These are phyloP conservation scores for Drosophila nasuta DNA, from an alignment of 1,140 invertebrate genomes.

Conservation along the genomic window DNA sequence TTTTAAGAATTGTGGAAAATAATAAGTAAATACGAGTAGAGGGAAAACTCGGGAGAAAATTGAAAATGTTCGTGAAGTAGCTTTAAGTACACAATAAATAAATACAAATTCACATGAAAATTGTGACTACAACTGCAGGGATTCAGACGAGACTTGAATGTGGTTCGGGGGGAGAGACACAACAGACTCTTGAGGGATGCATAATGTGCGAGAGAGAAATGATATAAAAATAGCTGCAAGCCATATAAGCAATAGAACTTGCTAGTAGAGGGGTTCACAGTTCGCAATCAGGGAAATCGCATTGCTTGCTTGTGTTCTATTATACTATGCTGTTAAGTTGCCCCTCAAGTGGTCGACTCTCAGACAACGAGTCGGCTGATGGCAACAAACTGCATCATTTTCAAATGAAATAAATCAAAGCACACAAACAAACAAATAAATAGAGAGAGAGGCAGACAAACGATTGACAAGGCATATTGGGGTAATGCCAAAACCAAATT, in stretches of 20 bases:
- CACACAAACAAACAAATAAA: slow-evolving; percentile 70
- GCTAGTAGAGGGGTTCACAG: slow-evolving; percentile 21
- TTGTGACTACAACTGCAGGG: slow-evolving; percentile 28
- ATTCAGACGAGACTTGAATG: neutral
- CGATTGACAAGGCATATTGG: slow-evolving; percentile 23
- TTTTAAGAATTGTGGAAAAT: slow-evolving; percentile 31
- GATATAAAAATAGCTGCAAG: slow-evolving; percentile 80
- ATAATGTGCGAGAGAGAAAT: slow-evolving; percentile 61
- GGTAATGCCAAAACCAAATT: slow-evolving; percentile 46
- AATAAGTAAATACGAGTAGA: slow-evolving; percentile 29
- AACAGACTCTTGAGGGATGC: slow-evolving; percentile 14
- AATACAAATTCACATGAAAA: slow-evolving; percentile 43
- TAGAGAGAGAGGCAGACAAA: slow-evolving; percentile 6
- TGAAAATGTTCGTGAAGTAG: slow-evolving; percentile 47
- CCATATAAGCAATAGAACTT: slow-evolving; percentile 22
- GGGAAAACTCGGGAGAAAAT: slow-evolving; percentile 28
- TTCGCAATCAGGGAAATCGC: slow-evolving; percentile 30
- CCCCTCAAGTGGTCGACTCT: slow-evolving; percentile 45
- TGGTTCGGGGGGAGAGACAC: neutral
- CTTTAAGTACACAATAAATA: slow-evolving; percentile 47
- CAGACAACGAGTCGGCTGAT: slow-evolving; percentile 33
- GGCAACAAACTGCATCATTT: slow-evolving; percentile 72
- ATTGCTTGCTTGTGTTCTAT: slow-evolving; percentile 30
- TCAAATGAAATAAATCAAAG: slow-evolving; percentile 83
- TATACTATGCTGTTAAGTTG: slow-evolving; percentile 40